Evolutionary conservation across 2,888 invertebrate species (phyloP), one percentile per base, ranked within the genome.

Genomic region (Pristionchus exspectatus): DNA sequence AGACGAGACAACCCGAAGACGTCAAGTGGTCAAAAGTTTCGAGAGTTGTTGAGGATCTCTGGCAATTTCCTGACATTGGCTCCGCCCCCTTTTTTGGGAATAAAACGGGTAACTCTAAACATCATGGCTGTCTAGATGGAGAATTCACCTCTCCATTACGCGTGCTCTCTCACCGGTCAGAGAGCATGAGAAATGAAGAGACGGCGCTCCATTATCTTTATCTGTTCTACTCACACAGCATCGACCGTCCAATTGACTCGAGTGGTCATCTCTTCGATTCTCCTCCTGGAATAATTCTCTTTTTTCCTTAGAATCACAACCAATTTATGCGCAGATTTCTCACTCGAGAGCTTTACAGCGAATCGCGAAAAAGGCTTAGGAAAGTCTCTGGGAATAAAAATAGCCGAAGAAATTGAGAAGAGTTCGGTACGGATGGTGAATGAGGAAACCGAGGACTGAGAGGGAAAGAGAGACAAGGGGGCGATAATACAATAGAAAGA

Each of bases 1-100:
- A 74, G 18, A 21, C 74, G 74, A 63, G 63, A 63, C 63, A 63
- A 24, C 18, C 59, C 63, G 24, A 59, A 38, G 38, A 38, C 30
- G 69, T 69, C 69, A 30, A 74, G 74, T 74, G 74, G 74, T 18
- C 21, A 33, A 38, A 38, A 33, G 38, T 38, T 38, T 33, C 38
- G 74, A 74, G 74, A 74, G 74, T 38, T 74, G 18, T n/a, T 38
- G 74, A 74, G 74, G 38, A 74, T 72, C 69, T 33, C 44, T 12
- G 44, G 44, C 44, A 50, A 50, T 66, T 30, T 63, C 63, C 24
- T 30, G 33, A 72, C 16, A 5, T n/a, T 66, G 12, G n/a, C 66
- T 2, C 10, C 66, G n/a, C 66, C n/a, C 66, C 14, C 27, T 30
- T 66, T 27, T 66, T 7, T 27, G 27, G 27, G 27, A 27, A 2